Percentiles rank a stretch among this genome's conserved stretches.
Evolutionary conservation across 2,797 vertebrate genomes (phyloP).

Genomic region (Anisognathus igniventris): DNA sequence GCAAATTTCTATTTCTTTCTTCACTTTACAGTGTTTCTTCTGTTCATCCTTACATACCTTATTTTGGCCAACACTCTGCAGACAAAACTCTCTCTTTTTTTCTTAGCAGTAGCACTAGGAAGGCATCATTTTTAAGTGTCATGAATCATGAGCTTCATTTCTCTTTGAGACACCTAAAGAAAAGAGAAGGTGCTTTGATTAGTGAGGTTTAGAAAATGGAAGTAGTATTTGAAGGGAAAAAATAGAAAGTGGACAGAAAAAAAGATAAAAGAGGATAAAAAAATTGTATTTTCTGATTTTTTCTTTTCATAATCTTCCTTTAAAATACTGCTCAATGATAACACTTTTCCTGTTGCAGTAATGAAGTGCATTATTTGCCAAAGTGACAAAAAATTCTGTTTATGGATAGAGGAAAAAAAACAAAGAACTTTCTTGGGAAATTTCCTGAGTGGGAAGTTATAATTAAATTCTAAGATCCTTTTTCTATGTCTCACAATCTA

Average conservation of each 20-base stretch:
- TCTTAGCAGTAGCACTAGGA: not conserved
- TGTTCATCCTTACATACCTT: not conserved
- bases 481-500: not conserved
- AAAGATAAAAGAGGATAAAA: constrained; percentile 36
- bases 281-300: not conserved
- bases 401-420: not conserved
- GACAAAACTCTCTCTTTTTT: not conserved
- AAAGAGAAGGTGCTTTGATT: constrained; percentile 68
- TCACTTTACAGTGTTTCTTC: not conserved
- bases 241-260: constrained; percentile 55
- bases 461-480: not conserved
- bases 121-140: not conserved
- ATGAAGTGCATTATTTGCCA: not conserved
- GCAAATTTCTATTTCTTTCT: not conserved
- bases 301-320: not conserved
- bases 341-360: not conserved
- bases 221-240: constrained; percentile 55
- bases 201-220: constrained; percentile 65
- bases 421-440: not conserved
- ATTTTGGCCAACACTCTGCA: not conserved
- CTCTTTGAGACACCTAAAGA: constrained; percentile 66
- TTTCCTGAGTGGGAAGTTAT: not conserved
- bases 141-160: not conserved
- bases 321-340: not conserved
- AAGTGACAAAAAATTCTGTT: not conserved